phyloP scores from a whole-genome alignment of 2,888 invertebrate species.

The Mamestra brassicae region DNA sequence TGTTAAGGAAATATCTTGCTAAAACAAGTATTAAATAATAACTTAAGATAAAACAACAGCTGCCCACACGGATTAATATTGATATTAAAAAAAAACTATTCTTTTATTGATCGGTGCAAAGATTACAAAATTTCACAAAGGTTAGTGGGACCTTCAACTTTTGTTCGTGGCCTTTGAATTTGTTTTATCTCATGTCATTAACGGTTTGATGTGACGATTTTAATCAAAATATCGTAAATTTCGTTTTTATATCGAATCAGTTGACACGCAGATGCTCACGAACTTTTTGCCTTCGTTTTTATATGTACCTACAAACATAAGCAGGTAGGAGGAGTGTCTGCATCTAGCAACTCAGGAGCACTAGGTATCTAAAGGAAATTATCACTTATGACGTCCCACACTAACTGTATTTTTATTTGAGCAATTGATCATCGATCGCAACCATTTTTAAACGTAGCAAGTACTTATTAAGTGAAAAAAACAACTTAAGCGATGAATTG shows the following conservation, averaged over 20 bases:
- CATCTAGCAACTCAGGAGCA: neutral
- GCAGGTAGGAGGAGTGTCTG: neutral
- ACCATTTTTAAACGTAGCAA: slow-evolving; percentile 13
- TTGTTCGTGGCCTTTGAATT: slow-evolving; percentile 19
- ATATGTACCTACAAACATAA: neutral
- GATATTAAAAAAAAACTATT: slow-evolving; percentile 1
- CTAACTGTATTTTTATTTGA: slow-evolving; percentile 14
- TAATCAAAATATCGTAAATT: slow-evolving; percentile 13
- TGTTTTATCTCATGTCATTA: slow-evolving; percentile 12
- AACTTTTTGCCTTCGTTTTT: neutral
- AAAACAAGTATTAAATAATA: slow-evolving; percentile 23
- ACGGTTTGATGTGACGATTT: slow-evolving; percentile 24
- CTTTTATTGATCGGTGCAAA: slow-evolving; percentile 19
- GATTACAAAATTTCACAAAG: slow-evolving; percentile 32
- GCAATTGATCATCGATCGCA: slow-evolving; percentile 14
- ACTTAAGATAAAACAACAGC: neutral
- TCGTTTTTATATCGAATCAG: neutral
- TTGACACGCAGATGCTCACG: neutral
- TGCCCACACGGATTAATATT: slow-evolving; percentile 2
- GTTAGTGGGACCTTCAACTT: slow-evolving; percentile 39
- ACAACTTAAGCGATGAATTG: slow-evolving; percentile 1
- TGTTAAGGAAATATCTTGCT: slow-evolving; percentile 19
- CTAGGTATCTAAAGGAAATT: neutral
- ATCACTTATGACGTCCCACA: neutral
- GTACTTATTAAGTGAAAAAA: slow-evolving; percentile 22